Conservation (phyloP, 2,888 invertebrate species). For the Aromia moschata region DNA sequence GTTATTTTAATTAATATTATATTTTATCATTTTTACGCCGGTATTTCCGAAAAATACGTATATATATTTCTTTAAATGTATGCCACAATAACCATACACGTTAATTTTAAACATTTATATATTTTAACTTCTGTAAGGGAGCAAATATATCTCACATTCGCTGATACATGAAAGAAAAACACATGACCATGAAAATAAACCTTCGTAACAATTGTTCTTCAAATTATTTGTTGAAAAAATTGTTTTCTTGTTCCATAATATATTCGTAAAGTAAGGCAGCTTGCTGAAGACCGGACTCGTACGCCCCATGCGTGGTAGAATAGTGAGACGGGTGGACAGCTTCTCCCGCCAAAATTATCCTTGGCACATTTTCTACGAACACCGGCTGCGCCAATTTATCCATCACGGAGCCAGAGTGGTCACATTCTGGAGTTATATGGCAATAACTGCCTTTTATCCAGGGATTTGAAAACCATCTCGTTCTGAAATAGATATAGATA, state of each 20-base stretch:
- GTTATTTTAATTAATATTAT: no score
- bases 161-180: no score
- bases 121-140: no score
- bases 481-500: constrained; percentile 55
- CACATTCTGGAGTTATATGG: constrained; percentile 66
- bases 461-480: constrained; percentile 67
- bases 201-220: no score
- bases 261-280: constrained; percentile 50
- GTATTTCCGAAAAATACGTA: no score
- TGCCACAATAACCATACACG: no score
- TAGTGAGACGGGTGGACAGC: constrained; percentile 66
- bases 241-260: constrained; percentile 2
- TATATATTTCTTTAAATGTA: no score
- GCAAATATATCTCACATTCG: no score
- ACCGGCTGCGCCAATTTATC: constrained; percentile 62
- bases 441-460: constrained; percentile 70
- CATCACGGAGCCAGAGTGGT: constrained; percentile 60
- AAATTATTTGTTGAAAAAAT: constrained; percentile 1
- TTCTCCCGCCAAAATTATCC: constrained; percentile 73
- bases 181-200: no score
- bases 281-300: constrained; percentile 68
- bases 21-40: no score
- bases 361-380: constrained; percentile 59
- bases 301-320: constrained; percentile 76
- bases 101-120: no score